Base-by-base conservation (phyloP, 2,797 vertebrate species). In the Aeoliscus strigatus region DNA sequence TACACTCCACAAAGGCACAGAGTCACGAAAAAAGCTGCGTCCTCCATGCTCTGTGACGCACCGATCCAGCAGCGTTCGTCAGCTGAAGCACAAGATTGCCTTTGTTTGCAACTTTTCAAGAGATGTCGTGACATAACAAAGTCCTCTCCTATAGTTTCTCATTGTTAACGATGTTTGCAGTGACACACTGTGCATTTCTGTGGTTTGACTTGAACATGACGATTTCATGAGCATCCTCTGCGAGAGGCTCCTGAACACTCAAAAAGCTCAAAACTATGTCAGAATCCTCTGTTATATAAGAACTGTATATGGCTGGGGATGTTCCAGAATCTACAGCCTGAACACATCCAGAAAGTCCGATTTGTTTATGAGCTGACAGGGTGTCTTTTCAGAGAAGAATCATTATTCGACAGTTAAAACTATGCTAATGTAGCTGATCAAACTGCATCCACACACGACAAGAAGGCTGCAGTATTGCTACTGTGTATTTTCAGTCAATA, bases 361-460 rank as follows among this genome's bases (percentile, higher is more conserved):
- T n/a, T 4, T 5, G 13, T 33, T 33, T 41, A 28, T 1, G 18
- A 40, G 9, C 50, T 61, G 54, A 25, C 32, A 27, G 18, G 14
- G 54, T 58, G 33, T 47, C 36, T 34, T 51, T 56, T 46, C 14
- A 55, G 31, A 47, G 39, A 57, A 26, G 12, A 48, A 41, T 65
- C 9, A 40, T 52, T 44, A 47, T 55, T 52, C 48, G 54, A 39
- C 31, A 8, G 23, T 39, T 29, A 6, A 41, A 43, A 61, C 37
- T 14, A 31, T 55, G 54, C 61, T 50, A 66, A 63, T 64, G 53
- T 32, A 51, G 10, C 33, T 48, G 21, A 58, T 62, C 30, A 24
- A 39, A 45, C 27, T 17, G 15, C 17, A 37, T 39, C 28, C 23
- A 45, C 3, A 0, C 40, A 11, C 56, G 55, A 28, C 30, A 40